Evolutionary conservation across 2,797 vertebrate genomes (phyloP), one percentile per base, ranked within the genome.

Genomic region (Lagodon rhomboides): DNA sequence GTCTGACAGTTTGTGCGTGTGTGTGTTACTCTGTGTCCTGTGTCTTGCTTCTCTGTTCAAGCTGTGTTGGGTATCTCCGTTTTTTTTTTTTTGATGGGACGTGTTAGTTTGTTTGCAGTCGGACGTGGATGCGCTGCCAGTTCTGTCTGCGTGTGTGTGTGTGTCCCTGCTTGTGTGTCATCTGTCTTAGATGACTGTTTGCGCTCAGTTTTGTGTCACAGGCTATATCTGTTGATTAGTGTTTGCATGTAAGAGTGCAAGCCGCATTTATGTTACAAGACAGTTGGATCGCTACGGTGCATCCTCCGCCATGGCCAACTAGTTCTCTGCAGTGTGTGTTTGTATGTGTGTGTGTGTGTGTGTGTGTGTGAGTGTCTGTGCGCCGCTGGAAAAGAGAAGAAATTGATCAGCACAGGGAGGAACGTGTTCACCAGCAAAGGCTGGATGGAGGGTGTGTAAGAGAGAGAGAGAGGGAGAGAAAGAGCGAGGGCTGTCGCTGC

Each of bases 361-460:
- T 77, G 15, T 55, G 47, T 47, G 49, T 73, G 66, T 83, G 18
- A 43, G 61, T 70, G 50, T 64, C 50, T 60, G 79, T 41, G 47
- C 54, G 75, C 77, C 34, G 71, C 85, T 87, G 79, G 86, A 92
- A 89, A 92, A 89, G 88, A 92, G 91, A 92, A 92, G 87, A 91
- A 93, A 95, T 95, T 95, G 95, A 95, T 95, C 95, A 94, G 94
- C 88, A 83, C 90, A 87, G 91, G 91, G 92, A 92, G 91, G 92
- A 93, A 92, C 85, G 85, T 92, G 90, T 92, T 91, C 89, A 77
- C 91, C 82, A 85, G 91, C 88, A 79, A 91, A 89, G 81, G 77
- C 90, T 93, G 91, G 89, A 89, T 93, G 90, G 91, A 93, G 93
- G 89, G 92, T 87, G 91, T 87, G 88, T 67, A 82, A 67, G 86